Evolutionary conservation across 92 coral and sea anemone genomes (phyloP).

Genomic region (Chrysogorgia sp.): DNA sequence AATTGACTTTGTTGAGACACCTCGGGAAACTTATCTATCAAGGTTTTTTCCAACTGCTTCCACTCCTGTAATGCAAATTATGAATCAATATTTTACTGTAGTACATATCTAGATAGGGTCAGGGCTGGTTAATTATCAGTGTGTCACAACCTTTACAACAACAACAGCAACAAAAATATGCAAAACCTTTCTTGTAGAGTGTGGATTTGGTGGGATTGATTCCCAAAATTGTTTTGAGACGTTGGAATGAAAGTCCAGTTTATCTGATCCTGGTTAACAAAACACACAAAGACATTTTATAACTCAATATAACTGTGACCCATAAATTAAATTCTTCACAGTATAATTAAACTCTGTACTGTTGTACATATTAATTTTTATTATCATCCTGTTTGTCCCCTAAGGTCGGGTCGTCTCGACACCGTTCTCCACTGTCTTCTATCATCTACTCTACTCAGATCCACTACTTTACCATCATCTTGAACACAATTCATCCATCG

Average conservation of each 20-base stretch:
- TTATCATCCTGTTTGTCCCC: no score
- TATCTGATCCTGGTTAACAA: constrained; percentile 42
- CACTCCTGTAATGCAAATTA: constrained; percentile 54
- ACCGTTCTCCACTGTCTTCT: no score
- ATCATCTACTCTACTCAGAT: no score
- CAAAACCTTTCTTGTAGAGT: constrained; percentile 61
- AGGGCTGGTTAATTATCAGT: no score
- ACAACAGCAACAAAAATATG: neutral
- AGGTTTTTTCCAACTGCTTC: constrained; percentile 59
- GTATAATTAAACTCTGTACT: no score
- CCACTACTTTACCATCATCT: no score
- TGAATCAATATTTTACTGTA: neutral
- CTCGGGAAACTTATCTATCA: constrained; percentile 49
- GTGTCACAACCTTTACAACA: neutral
- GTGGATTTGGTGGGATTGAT: constrained; percentile 61
- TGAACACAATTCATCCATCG: no score
- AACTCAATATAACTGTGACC: no score
- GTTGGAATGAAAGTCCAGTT: constrained; percentile 38
- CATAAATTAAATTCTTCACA: no score
- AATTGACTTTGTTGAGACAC: constrained; percentile 69
- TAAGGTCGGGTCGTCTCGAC: no score
- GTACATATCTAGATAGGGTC: no score
- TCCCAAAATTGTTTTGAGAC: constrained; percentile 75
- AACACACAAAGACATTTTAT: neutral
- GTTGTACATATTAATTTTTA: no score